Evolutionary conservation across 2,888 invertebrate species (phyloP).

Genomic region (Taphrorychus bicolor): DNA sequence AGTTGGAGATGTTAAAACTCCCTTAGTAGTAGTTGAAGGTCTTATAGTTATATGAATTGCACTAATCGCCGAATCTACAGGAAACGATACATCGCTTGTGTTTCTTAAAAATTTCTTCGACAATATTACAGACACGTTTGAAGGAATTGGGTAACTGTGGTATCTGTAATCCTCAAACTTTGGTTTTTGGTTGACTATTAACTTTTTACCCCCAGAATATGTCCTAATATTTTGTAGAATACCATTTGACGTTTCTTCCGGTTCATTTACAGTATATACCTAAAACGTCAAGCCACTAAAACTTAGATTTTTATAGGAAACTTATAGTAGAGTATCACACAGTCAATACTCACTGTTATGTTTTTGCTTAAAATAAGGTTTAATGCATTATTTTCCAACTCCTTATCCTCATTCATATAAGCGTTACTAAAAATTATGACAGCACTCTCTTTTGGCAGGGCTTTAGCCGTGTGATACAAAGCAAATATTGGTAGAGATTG

Average conservation of each 20-base stretch:
- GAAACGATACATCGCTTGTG: constrained; percentile 44
- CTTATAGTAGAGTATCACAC: background rate
- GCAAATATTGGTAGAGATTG: constrained; percentile 68
- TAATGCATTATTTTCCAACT: constrained; percentile 60
- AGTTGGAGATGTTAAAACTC: constrained; percentile 46
- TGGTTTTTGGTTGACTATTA: background rate
- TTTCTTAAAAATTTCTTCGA: constrained; percentile 17
- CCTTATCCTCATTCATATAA: constrained; percentile 63
- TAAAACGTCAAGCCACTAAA: background rate
- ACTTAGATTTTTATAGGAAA: background rate
- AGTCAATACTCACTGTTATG: constrained; percentile 55
- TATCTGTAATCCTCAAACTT: constrained; percentile 9
- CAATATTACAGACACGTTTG: constrained; percentile 18
- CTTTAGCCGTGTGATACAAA: constrained; percentile 65
- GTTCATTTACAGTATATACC: constrained; percentile 47
- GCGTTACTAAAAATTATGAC: constrained; percentile 67
- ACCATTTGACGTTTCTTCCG: constrained; percentile 29
- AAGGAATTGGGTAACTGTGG: background rate
- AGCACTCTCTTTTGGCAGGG: constrained; percentile 70
- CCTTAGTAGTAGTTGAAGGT: constrained; percentile 41
- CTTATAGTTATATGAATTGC: constrained; percentile 50
- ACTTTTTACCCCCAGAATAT: constrained; percentile 57
- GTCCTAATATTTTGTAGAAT: constrained; percentile 60
- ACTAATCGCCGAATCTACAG: constrained; percentile 56
- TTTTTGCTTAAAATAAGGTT: constrained; percentile 60